Evolutionary conservation across 2,888 invertebrate species (phyloP).

Genomic region (Xylocampa areola): DNA sequence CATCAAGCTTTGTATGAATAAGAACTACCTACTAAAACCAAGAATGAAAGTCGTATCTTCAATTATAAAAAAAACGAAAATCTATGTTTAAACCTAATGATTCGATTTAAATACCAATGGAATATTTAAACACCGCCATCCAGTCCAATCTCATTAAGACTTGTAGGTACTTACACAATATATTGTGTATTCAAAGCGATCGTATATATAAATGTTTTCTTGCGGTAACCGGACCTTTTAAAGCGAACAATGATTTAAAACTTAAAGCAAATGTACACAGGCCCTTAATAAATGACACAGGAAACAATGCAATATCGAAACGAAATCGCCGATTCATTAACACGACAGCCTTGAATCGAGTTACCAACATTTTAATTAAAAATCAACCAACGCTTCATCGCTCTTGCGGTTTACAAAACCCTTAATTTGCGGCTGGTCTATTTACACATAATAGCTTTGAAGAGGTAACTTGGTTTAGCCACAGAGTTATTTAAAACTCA

Average conservation of each 20-base stretch:
- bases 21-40: too few species aligned
- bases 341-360: slow-evolving; percentile 78
- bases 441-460: slow-evolving; percentile 54
- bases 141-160: background rate
- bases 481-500: slow-evolving; percentile 9
- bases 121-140: background rate
- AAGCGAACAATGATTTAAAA: slow-evolving; percentile 31
- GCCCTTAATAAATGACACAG: slow-evolving; percentile 62
- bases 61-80: background rate
- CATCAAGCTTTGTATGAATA: too few species aligned
- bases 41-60: background rate
- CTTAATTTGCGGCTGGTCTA: slow-evolving; percentile 69
- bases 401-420: slow-evolving; percentile 82
- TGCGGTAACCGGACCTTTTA: slow-evolving; percentile 42
- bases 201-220: too few species aligned
- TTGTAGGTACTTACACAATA: background rate
- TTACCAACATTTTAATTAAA: slow-evolving; percentile 86
- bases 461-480: slow-evolving; percentile 21
- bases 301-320: slow-evolving; percentile 74
- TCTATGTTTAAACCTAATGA: too few species aligned
- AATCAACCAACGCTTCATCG: slow-evolving; percentile 81
- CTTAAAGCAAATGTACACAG: slow-evolving; percentile 55
- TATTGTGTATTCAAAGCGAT: too few species aligned
- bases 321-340: slow-evolving; percentile 82
- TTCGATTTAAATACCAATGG: too few species aligned